Evolutionary conservation across 2,113 vertebrate species (phyloP).

Genomic region (Hucho hucho): DNA sequence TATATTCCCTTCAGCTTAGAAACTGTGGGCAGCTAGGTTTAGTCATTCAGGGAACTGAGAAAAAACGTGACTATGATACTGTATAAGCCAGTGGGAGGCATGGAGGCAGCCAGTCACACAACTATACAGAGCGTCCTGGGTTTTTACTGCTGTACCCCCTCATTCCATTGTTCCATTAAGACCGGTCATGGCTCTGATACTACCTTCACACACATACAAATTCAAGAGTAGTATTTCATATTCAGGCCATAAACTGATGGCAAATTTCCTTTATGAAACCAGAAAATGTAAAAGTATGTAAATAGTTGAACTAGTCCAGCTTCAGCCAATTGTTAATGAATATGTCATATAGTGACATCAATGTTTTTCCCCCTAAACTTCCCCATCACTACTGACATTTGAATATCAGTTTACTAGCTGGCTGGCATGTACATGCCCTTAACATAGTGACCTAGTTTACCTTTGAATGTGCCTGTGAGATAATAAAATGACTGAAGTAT

Average conservation of each 20-base stretch:
- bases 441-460: too few species aligned
- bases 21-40: neutral
- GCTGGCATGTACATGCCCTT: too few species aligned
- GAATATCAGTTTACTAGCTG: too few species aligned
- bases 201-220: conserved; percentile 6
- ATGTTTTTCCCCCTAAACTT: conserved; percentile 36
- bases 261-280: neutral
- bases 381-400: conserved; percentile 26
- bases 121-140: neutral
- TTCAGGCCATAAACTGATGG: neutral
- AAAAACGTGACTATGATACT: neutral
- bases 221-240: neutral
- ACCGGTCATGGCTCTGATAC: neutral
- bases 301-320: neutral
- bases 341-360: neutral
- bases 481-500: too few species aligned
- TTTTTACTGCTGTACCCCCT: neutral
- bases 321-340: neutral
- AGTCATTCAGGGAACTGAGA: neutral
- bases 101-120: conserved; percentile 7
- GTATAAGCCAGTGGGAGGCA: conserved; percentile 4
- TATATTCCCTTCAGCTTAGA: neutral
- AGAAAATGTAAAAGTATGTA: neutral
- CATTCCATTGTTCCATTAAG: conserved; percentile 19
- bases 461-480: too few species aligned